Percentiles rank a stretch among this genome's conserved stretches.
These are phyloP conservation scores for human DNA, from an alignment of 2,113 vertebrate species.

Conservation along the genomic window DNA sequence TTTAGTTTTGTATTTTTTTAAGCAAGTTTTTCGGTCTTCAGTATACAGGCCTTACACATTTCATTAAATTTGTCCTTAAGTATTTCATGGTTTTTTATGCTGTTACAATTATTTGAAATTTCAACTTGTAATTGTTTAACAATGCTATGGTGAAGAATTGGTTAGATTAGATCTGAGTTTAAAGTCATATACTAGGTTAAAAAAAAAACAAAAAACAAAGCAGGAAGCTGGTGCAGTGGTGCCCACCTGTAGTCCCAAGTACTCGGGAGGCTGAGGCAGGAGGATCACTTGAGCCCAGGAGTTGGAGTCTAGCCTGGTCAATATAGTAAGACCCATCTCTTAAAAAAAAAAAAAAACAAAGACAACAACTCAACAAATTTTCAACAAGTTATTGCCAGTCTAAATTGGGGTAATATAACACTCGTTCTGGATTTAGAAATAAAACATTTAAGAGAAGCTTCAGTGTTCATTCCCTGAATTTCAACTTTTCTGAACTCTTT, in stretches of 20 bases:
- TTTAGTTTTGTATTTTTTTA: background rate
- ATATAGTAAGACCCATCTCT: background rate
- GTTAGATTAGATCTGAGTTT: background rate
- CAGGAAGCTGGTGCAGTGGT: background rate
- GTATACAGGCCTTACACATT: background rate
- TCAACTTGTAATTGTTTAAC: background rate
- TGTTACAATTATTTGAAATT: background rate
- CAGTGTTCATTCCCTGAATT: background rate
- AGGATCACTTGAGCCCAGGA: background rate
- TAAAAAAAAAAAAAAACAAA: background rate
- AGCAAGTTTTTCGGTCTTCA: background rate
- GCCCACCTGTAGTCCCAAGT: background rate
- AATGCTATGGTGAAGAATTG: background rate
- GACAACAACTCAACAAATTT: background rate
- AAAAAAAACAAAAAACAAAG: background rate
- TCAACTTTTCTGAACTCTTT: background rate
- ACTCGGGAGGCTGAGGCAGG: background rate
- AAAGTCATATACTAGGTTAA: background rate
- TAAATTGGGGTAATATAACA: background rate
- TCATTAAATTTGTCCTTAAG: background rate
- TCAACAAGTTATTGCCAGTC: background rate
- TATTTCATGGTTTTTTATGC: background rate
- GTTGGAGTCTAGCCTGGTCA: background rate
- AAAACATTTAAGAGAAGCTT: background rate
- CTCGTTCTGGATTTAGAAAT: constrained; percentile 1